A percentile compares a stretch with the other conserved stretches of the same genome.
phyloP scores from a whole-genome alignment of 2,797 vertebrate species.

The Sandelia bainsii region DNA sequence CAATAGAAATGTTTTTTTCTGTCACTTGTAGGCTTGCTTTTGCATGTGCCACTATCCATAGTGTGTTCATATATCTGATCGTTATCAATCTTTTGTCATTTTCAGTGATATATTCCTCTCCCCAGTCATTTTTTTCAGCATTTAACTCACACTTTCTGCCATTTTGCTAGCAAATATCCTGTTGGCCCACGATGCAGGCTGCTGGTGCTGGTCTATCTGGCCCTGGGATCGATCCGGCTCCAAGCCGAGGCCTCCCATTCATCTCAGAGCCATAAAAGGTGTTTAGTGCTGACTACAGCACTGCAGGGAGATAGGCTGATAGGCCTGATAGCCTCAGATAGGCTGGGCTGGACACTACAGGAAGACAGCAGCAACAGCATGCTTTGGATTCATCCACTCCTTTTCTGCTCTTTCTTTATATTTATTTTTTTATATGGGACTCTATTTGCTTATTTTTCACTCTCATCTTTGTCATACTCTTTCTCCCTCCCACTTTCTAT shows the following conservation, averaged over 20 bases:
- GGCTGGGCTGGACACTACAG: conserved; percentile 82
- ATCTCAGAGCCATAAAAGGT: conserved; percentile 93
- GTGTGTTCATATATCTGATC: conserved; percentile 48
- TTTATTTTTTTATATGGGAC: conserved; percentile 48
- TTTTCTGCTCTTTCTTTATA: conserved; percentile 17
- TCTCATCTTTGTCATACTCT: conserved; percentile 25
- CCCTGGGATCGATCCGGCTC: conserved; percentile 89
- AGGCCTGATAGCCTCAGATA: conserved; percentile 81
- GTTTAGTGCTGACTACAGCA: conserved; percentile 93
- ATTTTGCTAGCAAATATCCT: conserved; percentile 97
- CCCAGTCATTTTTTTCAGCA: conserved; percentile 31
- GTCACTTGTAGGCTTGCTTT: conserved; percentile 54
- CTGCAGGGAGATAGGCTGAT: conserved; percentile 89
- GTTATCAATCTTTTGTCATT: conserved; percentile 51
- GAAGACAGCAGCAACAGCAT: conserved; percentile 82
- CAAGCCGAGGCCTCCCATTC: conserved; percentile 91
- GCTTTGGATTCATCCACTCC: conserved; percentile 70
- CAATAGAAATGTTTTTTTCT: conserved; percentile 64
- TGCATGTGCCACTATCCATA: conserved; percentile 33
- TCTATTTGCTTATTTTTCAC: conserved; percentile 55
- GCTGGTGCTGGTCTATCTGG: conserved; percentile 87
- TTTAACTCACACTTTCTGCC: conserved; percentile 70
- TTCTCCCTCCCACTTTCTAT: conserved; percentile 58
- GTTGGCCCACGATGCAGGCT: conserved; percentile 85
- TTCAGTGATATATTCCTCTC: conserved; percentile 48